phyloP scores from a whole-genome alignment of 2,888 invertebrate genomes.

The Eristalinus aeneus region DNA sequence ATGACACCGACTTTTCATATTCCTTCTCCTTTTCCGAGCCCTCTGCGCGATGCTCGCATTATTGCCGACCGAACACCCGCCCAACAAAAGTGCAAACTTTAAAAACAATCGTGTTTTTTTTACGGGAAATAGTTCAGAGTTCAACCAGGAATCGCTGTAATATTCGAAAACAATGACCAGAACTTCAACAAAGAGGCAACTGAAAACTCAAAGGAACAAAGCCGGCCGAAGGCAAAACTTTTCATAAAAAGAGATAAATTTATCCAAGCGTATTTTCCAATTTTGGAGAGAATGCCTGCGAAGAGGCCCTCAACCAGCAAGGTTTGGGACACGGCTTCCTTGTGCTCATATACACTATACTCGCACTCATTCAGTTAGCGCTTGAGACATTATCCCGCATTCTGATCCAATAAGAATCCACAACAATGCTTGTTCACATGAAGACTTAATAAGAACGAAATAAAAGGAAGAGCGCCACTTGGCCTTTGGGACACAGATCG shows the following conservation, averaged over 20 bases:
- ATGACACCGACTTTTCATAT: slow-evolving; percentile 44
- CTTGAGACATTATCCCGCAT: slow-evolving; percentile 21
- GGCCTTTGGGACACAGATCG: slow-evolving; percentile 19
- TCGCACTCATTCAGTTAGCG: slow-evolving; percentile 41
- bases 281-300: slow-evolving; percentile 27
- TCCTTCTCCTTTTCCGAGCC: not conserved
- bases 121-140: slow-evolving; percentile 46
- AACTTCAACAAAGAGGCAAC: slow-evolving; percentile 58
- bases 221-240: slow-evolving; percentile 53
- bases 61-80: slow-evolving; percentile 49
- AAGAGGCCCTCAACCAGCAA: slow-evolving; percentile 19
- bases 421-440: not conserved
- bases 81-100: slow-evolving; percentile 48
- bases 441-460: not conserved
- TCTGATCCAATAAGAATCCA: slow-evolving; percentile 17
- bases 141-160: slow-evolving; percentile 62
- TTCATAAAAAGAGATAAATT: slow-evolving; percentile 62
- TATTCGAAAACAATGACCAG: slow-evolving; percentile 69
- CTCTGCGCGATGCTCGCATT: slow-evolving; percentile 10
- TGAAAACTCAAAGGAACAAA: slow-evolving; percentile 59
- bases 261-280: slow-evolving; percentile 55
- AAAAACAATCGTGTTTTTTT: slow-evolving; percentile 18
- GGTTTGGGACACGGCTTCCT: slow-evolving; percentile 33
- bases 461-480: not conserved
- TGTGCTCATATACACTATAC: slow-evolving; percentile 50